Evolutionary conservation across 2,113 vertebrate genomes (phyloP).

Genomic region (Sinocyclocheilus anophthalmus): DNA sequence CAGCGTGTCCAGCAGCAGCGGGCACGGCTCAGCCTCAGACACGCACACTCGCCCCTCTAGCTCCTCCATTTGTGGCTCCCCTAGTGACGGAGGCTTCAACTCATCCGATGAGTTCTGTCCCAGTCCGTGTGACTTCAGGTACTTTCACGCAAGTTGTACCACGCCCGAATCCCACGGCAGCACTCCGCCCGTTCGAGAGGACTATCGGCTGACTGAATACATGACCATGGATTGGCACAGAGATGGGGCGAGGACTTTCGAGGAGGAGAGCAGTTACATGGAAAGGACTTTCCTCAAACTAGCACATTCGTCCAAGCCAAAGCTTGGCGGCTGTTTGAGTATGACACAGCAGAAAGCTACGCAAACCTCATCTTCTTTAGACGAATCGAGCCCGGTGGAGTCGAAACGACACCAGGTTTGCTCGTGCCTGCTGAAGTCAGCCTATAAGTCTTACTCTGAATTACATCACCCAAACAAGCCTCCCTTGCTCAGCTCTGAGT

Average conservation of each 20-base stretch:
- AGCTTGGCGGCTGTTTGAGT: constrained; percentile 78
- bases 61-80: constrained; percentile 90
- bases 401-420: constrained; percentile 79
- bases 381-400: constrained; percentile 83
- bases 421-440: constrained; percentile 82
- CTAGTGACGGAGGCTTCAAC: constrained; percentile 89
- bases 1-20: constrained; percentile 86
- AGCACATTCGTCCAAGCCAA: constrained; percentile 89
- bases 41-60: constrained; percentile 84
- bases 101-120: constrained; percentile 91
- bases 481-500: constrained; percentile 55
- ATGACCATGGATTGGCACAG: constrained; percentile 86
- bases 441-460: constrained; percentile 92
- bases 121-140: constrained; percentile 83
- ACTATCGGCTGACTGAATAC: constrained; percentile 82
- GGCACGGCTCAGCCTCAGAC: constrained; percentile 80
- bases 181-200: constrained; percentile 83
- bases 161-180: constrained; percentile 89
- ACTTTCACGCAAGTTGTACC: constrained; percentile 82
- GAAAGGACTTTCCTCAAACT: constrained; percentile 86
- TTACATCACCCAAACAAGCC: constrained; percentile 59
- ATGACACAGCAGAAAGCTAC: constrained; percentile 67
- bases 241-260: constrained; percentile 50
- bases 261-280: constrained; percentile 62
- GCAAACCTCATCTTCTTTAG: constrained; percentile 88